Evolutionary conservation across 2,888 invertebrate species (phyloP), one percentile per base, ranked within the genome.

Genomic region (Dermolepida albohirtum): DNA sequence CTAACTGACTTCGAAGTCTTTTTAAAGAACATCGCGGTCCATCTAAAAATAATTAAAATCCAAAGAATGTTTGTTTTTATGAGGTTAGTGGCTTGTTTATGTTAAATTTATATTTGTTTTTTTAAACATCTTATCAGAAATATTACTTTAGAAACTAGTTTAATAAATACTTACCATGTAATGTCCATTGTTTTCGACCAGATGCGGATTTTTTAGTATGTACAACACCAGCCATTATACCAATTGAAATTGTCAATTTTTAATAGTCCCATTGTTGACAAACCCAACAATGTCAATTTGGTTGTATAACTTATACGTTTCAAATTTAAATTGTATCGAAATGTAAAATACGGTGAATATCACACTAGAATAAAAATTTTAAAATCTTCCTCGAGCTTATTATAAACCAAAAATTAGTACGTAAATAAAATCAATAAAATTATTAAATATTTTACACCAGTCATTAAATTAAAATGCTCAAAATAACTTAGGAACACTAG

Each of bases 131-230:
- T 12, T n/a, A 16, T 29, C 39, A 7, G 17, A 11, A 47, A 44
- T 5, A 47, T 11, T 5, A 2, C 8, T 29, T 29, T 47, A 44
- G 17, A 7, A 10, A 5, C 1, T 6, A n/a, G n/a, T 34, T 66
- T 67, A 67, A 41, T 67, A 10, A 65, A 11, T 44, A 72, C 73
- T 84, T 88, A 91, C 92, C 91, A 84, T 90, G 90, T 76, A 92
- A 83, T 78, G 89, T 89, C 92, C 92, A 92, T 78, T 91, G 90
- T 84, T 91, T 92, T 78, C 92, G 85, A 74, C 90, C 89, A 81
- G 90, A 87, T 75, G 83, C 76, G 79, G 88, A 87, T 72, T 86
- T 83, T 73, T 86, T 84, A 68, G 85, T 77, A 49, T 87, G 86
- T 73, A 88, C 86, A 70, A 86, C 84, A 74, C 87, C 87, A 74